A percentile compares a stretch with the other conserved stretches of the same genome.
phyloP scores from a whole-genome alignment of 2,888 invertebrate genomes.

The Oeneis ivallda region DNA sequence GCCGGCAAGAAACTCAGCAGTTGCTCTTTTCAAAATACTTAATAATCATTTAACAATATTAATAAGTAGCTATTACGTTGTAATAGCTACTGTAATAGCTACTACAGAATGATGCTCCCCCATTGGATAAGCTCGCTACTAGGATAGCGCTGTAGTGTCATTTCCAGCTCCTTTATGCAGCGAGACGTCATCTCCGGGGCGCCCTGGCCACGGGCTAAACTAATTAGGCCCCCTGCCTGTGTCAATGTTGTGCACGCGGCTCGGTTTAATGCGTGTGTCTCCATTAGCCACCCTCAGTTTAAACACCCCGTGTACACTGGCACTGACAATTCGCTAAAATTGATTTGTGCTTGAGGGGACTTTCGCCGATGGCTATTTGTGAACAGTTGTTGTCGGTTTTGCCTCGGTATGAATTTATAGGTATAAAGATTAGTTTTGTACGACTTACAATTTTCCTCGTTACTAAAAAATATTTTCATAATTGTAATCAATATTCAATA shows the following conservation, averaged over 20 bases:
- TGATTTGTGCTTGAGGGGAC: constrained; percentile 67
- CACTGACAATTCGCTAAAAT: constrained; percentile 76
- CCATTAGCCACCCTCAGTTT: constrained; percentile 78
- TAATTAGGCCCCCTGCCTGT: constrained; percentile 76
- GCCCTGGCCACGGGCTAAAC: constrained; percentile 71
- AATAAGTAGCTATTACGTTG: no score
- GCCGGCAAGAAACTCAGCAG: no score
- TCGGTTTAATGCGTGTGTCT: constrained; percentile 79
- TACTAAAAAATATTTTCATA: no score
- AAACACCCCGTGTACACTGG: constrained; percentile 62
- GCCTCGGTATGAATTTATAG: constrained; percentile 17
- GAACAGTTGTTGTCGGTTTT: constrained; percentile 31
- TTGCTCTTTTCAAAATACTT: no score
- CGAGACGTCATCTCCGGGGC: constrained; percentile 53
- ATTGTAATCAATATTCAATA: no score
- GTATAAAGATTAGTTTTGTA: constrained; percentile 6
- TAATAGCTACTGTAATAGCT: no score
- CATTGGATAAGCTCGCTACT: neutral
- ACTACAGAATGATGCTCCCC: no score
- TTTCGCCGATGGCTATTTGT: constrained; percentile 46
- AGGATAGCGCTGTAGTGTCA: constrained; percentile 5
- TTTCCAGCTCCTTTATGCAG: constrained; percentile 46
- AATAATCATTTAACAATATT: no score
- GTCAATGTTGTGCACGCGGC: constrained; percentile 76
- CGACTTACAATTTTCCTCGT: neutral